Percentiles rank a stretch among this genome's conserved stretches.
Evolutionary conservation across 2,797 vertebrate species (phyloP).

Genomic region (Thripadectes ignobilis): DNA sequence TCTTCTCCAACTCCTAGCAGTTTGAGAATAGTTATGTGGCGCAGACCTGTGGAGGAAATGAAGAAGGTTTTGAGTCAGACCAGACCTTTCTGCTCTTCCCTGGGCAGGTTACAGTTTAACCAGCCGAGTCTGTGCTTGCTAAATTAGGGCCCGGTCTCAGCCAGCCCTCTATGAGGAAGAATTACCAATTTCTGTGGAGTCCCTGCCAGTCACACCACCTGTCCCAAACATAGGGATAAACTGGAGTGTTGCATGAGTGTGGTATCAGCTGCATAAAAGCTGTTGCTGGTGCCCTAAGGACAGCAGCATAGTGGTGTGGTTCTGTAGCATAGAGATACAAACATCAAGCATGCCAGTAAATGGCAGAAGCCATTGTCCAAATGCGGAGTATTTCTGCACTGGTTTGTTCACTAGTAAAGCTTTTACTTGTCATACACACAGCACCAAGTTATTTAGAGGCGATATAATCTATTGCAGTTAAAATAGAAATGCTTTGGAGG

Average conservation of each 20-base stretch:
- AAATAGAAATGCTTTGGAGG: background rate
- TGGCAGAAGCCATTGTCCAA: background rate
- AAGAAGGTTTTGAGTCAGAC: background rate
- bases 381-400: background rate
- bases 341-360: background rate
- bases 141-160: background rate
- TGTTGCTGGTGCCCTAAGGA: background rate
- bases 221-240: background rate
- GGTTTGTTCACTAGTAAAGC: background rate
- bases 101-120: background rate
- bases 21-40: constrained; percentile 94
- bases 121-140: background rate
- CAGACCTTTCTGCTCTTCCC: background rate
- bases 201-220: background rate
- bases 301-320: background rate
- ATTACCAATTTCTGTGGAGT: background rate
- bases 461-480: background rate
- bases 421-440: background rate
- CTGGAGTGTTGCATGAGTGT: background rate
- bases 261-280: background rate
- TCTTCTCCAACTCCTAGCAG: constrained; percentile 85
- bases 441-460: background rate
- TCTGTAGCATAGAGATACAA: background rate
- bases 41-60: constrained; percentile 82
- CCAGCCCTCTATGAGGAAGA: background rate